These are phyloP conservation scores for Brachionus rubens DNA, from an alignment of 1,140 invertebrate genomes.

Conservation along the genomic window DNA sequence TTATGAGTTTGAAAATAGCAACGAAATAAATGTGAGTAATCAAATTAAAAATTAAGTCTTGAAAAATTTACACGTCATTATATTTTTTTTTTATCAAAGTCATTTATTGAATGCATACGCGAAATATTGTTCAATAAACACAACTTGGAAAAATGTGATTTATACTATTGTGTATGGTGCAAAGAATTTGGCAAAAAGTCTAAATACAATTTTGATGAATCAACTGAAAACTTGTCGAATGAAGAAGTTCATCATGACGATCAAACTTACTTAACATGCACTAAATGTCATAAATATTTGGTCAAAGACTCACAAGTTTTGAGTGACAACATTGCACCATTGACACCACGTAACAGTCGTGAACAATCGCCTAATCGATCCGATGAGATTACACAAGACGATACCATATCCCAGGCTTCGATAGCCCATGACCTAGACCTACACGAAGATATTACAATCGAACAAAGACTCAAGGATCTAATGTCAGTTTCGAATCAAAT, in stretches of 20 bases:
- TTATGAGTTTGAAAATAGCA: slow-evolving; percentile 3
- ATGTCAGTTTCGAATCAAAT: not conserved
- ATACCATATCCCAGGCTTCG: not conserved
- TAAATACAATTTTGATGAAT: not conserved
- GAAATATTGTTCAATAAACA: slow-evolving; percentile 23
- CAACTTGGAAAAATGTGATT: slow-evolving; percentile 14
- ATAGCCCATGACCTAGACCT: not conserved
- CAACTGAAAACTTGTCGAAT: slow-evolving; percentile 6
- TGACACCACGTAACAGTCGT: not conserved
- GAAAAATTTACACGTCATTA: not conserved
- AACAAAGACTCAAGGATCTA: not conserved
- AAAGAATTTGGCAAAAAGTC: slow-evolving; percentile 40
- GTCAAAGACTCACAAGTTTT: not conserved
- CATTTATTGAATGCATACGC: slow-evolving; percentile 21
- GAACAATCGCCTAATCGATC: not conserved
- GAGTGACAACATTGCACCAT: not conserved
- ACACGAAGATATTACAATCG: not conserved
- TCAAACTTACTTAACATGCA: not conserved
- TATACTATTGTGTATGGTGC: slow-evolving; percentile 17
- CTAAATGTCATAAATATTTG: slow-evolving; percentile 8
- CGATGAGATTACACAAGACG: not conserved
- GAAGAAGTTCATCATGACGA: not conserved
- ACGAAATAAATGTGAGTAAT: not conserved
- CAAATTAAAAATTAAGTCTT: not conserved
- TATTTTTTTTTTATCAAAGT: not conserved